phyloP scores from a whole-genome alignment of 2,113 vertebrate genomes.

The Nematolebias whitei region DNA sequence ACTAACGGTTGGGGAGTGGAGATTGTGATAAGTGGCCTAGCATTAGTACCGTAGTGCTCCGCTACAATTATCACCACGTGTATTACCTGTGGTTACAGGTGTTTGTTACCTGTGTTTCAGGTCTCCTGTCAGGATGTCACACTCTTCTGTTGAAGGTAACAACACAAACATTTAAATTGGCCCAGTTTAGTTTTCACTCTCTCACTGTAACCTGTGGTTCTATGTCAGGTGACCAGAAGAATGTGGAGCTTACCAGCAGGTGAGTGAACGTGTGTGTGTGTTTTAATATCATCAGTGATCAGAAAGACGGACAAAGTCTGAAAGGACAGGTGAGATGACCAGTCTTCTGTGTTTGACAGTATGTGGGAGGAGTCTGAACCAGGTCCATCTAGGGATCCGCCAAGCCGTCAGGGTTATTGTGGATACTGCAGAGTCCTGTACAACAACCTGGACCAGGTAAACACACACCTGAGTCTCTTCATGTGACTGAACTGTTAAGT shows the following conservation, averaged over 20 bases:
- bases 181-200: not conserved
- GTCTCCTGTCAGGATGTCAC: slow-evolving; percentile 44
- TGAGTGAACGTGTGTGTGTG: slow-evolving; percentile 39
- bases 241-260: slow-evolving; percentile 45
- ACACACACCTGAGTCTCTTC: not conserved
- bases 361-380: slow-evolving; percentile 62
- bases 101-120: slow-evolving; percentile 31
- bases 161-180: not conserved
- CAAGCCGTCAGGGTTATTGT: slow-evolving; percentile 89
- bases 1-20: too few relatives aligned
- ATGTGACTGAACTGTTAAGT: not conserved
- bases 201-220: not conserved
- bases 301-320: too few relatives aligned
- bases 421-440: slow-evolving; percentile 89
- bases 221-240: slow-evolving; percentile 41
- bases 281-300: too few relatives aligned
- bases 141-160: slow-evolving; percentile 42
- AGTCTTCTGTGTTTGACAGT: slow-evolving; percentile 36
- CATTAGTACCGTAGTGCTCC: too few relatives aligned
- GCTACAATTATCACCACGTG: too few relatives aligned
- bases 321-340: not conserved
- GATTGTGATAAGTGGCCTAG: too few relatives aligned
- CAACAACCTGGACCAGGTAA: slow-evolving; percentile 89
- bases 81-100: slow-evolving; percentile 2
- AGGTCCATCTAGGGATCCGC: slow-evolving; percentile 67